A percentile compares a stretch with the other conserved stretches of the same genome.
Conservation (phyloP, 2,888 invertebrate genomes). For the Coremacera marginata region DNA sequence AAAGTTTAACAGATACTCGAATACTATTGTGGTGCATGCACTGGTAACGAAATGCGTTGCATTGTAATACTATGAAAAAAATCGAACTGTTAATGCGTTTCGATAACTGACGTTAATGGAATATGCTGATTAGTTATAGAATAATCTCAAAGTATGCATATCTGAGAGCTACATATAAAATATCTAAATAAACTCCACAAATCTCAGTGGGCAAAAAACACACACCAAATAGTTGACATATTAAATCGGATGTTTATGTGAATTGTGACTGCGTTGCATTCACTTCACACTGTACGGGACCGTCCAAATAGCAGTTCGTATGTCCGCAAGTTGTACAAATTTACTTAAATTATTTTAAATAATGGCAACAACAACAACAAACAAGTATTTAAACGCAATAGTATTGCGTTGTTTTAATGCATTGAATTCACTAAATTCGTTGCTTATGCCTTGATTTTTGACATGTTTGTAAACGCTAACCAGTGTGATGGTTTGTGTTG, state of each 20-base stretch:
- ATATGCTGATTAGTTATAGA: slow-evolving; percentile 2
- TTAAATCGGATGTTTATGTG: slow-evolving; percentile 18
- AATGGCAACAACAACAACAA: not conserved
- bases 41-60: not conserved
- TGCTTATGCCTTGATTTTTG: not conserved
- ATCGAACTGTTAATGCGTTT: not conserved
- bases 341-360: slow-evolving; percentile 3
- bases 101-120: slow-evolving; percentile 20
- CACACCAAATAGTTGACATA: not conserved
- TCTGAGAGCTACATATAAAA: not conserved
- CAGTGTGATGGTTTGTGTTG: not conserved
- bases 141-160: not conserved
- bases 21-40: not conserved
- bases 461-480: not conserved
- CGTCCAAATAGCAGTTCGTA: not conserved
- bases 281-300: not conserved
- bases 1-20: not conserved
- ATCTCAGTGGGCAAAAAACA: not conserved
- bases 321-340: not conserved
- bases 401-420: not conserved
- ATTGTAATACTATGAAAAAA: no score
- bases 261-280: not conserved
- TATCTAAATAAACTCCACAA: not conserved
- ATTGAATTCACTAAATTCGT: no score
- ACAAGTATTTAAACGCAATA: not conserved